Conservation (phyloP, 2,888 invertebrate species). For the Pollenia griseotomentosa region DNA sequence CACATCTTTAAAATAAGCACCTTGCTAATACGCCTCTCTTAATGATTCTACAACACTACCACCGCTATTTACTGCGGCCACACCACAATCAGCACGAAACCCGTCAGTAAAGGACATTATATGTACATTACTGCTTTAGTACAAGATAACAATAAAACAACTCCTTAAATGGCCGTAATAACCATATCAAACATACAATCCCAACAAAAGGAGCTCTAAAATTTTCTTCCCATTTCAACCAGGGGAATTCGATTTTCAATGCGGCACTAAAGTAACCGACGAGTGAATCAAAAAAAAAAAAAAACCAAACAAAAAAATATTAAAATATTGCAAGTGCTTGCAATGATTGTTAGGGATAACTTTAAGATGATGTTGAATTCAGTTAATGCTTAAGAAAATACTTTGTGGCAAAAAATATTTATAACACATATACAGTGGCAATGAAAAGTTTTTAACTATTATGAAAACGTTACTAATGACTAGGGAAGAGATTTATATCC, state of each 20-base stretch:
- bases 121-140: slow-evolving; percentile 29
- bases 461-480: not conserved
- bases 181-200: slow-evolving; percentile 37
- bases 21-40: slow-evolving; percentile 72
- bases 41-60: slow-evolving; percentile 53
- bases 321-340: slow-evolving; percentile 69
- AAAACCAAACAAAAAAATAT: not conserved
- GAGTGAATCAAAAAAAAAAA: not conserved
- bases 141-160: slow-evolving; percentile 66
- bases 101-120: slow-evolving; percentile 48
- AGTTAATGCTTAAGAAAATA: slow-evolving; percentile 9
- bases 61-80: not conserved
- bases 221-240: not conserved
- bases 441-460: slow-evolving; percentile 18
- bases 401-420: not conserved
- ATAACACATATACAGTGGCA: not conserved
- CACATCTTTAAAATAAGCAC: slow-evolving; percentile 73
- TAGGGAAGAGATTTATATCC: no score
- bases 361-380: slow-evolving; percentile 43
- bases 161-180: slow-evolving; percentile 69
- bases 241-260: slow-evolving; percentile 45
- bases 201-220: slow-evolving; percentile 43
- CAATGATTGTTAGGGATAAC: slow-evolving; percentile 54
- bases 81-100: slow-evolving; percentile 31
- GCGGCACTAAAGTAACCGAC: slow-evolving; percentile 2